Conservation (phyloP, 2,888 invertebrate species). For the Penaeus monodon region DNA sequence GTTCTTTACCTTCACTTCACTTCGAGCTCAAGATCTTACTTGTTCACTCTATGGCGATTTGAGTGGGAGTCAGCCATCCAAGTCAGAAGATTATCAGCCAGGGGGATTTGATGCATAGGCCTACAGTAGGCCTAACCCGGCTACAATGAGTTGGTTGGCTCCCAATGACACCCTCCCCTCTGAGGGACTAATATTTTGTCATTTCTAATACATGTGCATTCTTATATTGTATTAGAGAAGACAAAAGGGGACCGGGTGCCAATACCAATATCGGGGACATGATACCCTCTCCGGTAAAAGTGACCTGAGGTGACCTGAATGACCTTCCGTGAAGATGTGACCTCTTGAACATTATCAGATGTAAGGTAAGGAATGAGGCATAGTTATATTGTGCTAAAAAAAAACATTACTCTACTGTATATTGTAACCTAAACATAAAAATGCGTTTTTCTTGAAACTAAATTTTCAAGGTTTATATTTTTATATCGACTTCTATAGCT, state of each 20-base stretch:
- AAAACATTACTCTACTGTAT: background rate
- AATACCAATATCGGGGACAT: background rate
- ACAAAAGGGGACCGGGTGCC: conserved; percentile 12
- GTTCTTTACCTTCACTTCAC: too few relatives aligned
- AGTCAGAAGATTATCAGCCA: background rate
- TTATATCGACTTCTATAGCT: background rate
- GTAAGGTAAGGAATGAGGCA: background rate
- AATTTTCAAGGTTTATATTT: background rate
- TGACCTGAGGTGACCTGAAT: conserved; percentile 9
- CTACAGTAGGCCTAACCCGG: background rate
- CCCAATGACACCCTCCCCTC: conserved; percentile 14
- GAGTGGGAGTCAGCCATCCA: too few relatives aligned
- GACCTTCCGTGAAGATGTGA: background rate
- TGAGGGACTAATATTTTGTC: background rate
- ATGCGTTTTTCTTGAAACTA: background rate
- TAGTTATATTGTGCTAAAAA: background rate
- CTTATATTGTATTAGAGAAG: background rate
- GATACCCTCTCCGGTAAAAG: too few relatives aligned
- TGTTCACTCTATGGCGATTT: too few relatives aligned
- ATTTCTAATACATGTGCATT: background rate
- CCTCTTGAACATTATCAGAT: background rate
- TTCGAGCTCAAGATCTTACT: too few relatives aligned
- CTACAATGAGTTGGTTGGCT: background rate
- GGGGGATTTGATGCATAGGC: background rate
- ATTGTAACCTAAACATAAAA: background rate